Evolutionary conservation across 2,797 vertebrate species (phyloP), one percentile per base, ranked within the genome.

Genomic region (Coluber constrictor): DNA sequence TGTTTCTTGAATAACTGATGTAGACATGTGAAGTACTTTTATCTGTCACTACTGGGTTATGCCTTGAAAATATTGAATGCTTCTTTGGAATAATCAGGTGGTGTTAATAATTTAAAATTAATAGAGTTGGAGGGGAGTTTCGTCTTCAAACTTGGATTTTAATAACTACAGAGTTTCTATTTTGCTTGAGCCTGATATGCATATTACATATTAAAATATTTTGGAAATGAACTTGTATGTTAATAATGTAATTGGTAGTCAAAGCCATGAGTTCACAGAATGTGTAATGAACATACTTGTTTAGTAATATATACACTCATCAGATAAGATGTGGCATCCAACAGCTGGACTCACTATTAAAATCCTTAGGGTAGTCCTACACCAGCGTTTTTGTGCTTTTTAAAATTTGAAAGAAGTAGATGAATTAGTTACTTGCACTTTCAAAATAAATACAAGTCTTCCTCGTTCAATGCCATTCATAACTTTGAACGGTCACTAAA

Each of bases 11-110:
- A 96, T 86, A 92, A 93, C 95, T 94, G 92, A 90, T 91, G 61
- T 93, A 95, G 91, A 43, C 59, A 95, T 95, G 91, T 92, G 95
- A 96, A 93, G 15, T 92, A 86, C 95, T 96, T 96, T 97, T 91
- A 96, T 96, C 95, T 94, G 89, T 59, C 89, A 51, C 95, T 96
- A 94, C 93, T 94, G 93, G 94, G 93, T 94, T 90, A 86, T 96
- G 93, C 93, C 94, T 96, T 94, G 94, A 87, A 95, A 96, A 95
- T 93, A 94, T 96, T 95, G 96, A 90, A 91, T 79, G 79, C 93
- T 92, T 90, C 92, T 27, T 90, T 61, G 92, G 70, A 96, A 94
- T 95, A 93, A 95, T 94, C 86, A 86, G 91, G 88, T 93, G 89
- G 54, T 57, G 90, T 94, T 95, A 94, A 90, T 59, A 95, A 70